phyloP scores from a whole-genome alignment of 2,113 vertebrate genomes.

The Micromys minutus region DNA sequence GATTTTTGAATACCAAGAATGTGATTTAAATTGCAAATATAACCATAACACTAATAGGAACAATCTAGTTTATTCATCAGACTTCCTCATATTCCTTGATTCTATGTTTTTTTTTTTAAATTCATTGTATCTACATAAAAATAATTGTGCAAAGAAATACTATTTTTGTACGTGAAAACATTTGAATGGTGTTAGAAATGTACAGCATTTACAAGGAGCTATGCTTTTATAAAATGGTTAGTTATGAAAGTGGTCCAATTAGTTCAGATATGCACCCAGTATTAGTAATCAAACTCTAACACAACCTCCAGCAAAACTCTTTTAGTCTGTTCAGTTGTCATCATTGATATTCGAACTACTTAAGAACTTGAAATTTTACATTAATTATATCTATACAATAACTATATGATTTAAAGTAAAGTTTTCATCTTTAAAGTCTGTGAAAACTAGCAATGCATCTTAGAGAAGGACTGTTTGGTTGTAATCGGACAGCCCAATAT shows the following conservation, averaged over 20 bases:
- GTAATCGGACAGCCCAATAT: neutral
- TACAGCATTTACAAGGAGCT: neutral
- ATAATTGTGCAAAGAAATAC: neutral
- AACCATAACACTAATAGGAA: neutral
- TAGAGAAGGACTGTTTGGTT: neutral
- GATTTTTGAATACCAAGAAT: neutral
- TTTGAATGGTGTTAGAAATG: neutral
- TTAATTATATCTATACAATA: neutral
- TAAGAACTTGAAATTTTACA: neutral
- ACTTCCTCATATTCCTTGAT: neutral
- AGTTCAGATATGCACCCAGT: neutral
- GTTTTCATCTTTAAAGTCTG: neutral
- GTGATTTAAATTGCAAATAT: neutral
- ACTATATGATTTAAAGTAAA: neutral
- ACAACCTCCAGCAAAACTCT: neutral
- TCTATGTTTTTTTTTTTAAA: no score
- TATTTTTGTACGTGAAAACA: neutral
- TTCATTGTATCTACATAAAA: neutral
- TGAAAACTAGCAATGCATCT: neutral
- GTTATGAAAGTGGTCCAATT: no score
- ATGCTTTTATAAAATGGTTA: neutral
- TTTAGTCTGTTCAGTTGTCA: neutral
- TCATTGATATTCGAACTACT: neutral
- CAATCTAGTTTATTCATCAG: neutral
- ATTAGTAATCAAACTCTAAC: neutral